A percentile compares a stretch with the other conserved stretches of the same genome.
Conservation (phyloP, 2,113 vertebrate genomes). For the Heterotilapia buettikoferi region DNA sequence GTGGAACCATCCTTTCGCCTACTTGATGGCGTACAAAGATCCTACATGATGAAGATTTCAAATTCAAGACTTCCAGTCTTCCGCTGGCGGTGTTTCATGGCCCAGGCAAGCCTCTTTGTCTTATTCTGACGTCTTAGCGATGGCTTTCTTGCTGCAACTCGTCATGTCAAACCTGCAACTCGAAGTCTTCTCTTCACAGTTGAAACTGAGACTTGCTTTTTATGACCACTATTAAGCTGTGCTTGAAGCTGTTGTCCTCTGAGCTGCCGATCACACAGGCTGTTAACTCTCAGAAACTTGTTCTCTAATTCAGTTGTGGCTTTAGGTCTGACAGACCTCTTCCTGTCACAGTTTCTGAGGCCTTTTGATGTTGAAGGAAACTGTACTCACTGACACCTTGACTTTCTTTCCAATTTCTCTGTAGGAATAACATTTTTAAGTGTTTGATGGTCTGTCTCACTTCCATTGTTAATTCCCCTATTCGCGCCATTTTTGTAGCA, state of each 20-base stretch:
- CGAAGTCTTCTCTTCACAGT: background rate
- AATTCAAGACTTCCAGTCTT: background rate
- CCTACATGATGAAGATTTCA: background rate
- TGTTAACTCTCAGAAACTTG: background rate
- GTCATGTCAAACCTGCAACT: background rate
- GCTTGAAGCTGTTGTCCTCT: background rate
- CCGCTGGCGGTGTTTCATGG: background rate
- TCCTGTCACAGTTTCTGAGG: background rate
- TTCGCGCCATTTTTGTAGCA: background rate
- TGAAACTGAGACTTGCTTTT: background rate
- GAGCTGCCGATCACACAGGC: background rate
- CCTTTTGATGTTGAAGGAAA: background rate
- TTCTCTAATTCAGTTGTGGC: background rate
- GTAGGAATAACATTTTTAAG: background rate
- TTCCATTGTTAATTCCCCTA: background rate
- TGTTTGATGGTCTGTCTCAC: background rate
- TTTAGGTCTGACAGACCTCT: background rate
- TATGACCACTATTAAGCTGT: background rate
- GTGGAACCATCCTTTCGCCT: background rate
- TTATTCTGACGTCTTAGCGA: background rate
- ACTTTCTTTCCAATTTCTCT: background rate
- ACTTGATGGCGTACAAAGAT: background rate
- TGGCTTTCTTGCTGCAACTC: background rate
- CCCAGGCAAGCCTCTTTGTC: background rate
- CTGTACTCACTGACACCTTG: background rate